Percentiles rank a stretch among this genome's conserved stretches.
These are phyloP conservation scores for Drosophila lini DNA, from an alignment of 1,140 invertebrate genomes.

Conservation along the genomic window DNA sequence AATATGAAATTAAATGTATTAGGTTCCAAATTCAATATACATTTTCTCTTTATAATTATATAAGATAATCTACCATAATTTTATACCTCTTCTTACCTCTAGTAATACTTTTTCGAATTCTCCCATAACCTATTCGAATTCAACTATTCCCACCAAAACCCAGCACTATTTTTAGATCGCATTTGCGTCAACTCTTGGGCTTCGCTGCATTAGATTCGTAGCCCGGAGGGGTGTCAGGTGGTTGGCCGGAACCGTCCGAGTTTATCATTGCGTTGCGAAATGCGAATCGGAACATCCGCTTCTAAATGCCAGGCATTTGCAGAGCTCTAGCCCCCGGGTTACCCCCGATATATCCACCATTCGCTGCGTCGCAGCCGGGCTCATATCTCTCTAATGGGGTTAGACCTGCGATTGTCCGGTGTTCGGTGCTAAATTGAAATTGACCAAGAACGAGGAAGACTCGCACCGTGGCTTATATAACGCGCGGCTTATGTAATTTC, in stretches of 20 bases:
- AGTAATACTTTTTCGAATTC: neutral
- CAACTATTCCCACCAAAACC: neutral
- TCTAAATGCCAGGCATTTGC: slow-evolving; percentile 73
- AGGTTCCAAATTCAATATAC: neutral
- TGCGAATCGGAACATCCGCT: slow-evolving; percentile 81
- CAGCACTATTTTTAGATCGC: slow-evolving; percentile 5
- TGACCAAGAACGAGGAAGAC: slow-evolving; percentile 33
- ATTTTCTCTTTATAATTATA: rapidly evolving
- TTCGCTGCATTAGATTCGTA: neutral
- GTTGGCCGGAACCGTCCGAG: slow-evolving; percentile 64
- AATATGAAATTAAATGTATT: neutral
- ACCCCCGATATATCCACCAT: slow-evolving; percentile 9
- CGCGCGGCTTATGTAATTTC: slow-evolving; percentile 75
- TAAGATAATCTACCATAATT: neutral
- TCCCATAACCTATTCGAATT: neutral
- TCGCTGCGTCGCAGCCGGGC: neutral
- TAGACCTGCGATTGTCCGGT: slow-evolving; percentile 53
- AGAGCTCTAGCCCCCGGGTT: slow-evolving; percentile 4
- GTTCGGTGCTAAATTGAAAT: slow-evolving; percentile 61
- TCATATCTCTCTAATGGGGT: slow-evolving; percentile 53
- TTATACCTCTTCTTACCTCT: neutral
- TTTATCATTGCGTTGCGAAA: slow-evolving; percentile 80
- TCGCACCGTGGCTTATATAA: slow-evolving; percentile 46
- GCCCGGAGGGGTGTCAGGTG: slow-evolving; percentile 32
- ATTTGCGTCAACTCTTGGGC: slow-evolving; percentile 23